Base-by-base conservation (phyloP, 2,797 vertebrate genomes). In the Parotocinclus haroldoi region DNA sequence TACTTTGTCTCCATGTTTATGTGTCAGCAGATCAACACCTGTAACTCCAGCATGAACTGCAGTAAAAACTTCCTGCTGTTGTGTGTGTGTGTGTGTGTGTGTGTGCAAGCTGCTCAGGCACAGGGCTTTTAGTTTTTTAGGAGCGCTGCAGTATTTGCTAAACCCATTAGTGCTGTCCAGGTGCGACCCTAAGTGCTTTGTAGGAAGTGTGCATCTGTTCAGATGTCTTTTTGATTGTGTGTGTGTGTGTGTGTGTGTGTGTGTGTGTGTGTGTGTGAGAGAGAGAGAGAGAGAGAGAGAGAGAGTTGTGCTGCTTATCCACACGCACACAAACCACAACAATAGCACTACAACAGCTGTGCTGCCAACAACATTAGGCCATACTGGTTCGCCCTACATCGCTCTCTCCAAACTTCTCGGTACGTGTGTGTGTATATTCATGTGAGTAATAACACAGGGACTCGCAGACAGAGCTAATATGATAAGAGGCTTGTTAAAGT, bases 341-440 rank as follows among this genome's bases (percentile, higher is more conserved):
- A 80, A 80, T 75, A 66, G 79, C 78, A 77, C 78, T 77, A 78
- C 73, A 87, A 87, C 86, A 89, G 84, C 84, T 89, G 85, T 80
- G 73, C 78, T 81, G 78, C 77, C 81, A 80, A 85, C 85, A 83
- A 78, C 81, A 85, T 27, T 81, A 76, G 69, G 77, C 80, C 79
- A 78, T 84, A 83, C 77, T 78, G 75, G 83, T 87, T 85, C 71
- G 81, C 86, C 82, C 14, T 10, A 48, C 58, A 18, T 44, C 36
- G 57, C 46, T 40, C 48, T 19, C 44, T 50, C 60, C 39, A 10
- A 66, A 63, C 11, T 10, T 56, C 40, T 49, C 37, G 54, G 58
- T 14, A 10, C 70, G 18, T 52, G 12, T 40, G 40, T 14, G 27
- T 54, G 10, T 10, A 14, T 48, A 27, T 27, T 27, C 27, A 27